These are phyloP conservation scores for Stictonetta naevosa DNA, from an alignment of 2,113 vertebrate genomes.

Conservation along the genomic window DNA sequence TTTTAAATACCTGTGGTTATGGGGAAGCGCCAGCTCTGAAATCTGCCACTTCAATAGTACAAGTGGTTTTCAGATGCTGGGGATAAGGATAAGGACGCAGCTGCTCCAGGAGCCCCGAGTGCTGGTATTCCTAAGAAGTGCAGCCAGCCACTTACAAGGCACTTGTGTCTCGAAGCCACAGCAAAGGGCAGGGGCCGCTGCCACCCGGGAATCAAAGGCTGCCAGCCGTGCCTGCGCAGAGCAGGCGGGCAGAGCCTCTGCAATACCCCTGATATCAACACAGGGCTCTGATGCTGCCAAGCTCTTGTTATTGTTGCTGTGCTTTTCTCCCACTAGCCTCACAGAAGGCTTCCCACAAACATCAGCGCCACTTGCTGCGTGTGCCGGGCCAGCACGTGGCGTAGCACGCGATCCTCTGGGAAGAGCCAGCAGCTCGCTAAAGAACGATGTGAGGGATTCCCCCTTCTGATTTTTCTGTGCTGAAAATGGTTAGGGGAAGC, in stretches of 20 bases:
- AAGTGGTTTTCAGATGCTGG: slow-evolving; percentile 48
- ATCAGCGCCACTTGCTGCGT: background rate
- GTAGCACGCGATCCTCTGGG: background rate
- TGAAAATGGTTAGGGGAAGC: background rate
- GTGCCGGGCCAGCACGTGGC: background rate
- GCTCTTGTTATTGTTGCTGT: background rate
- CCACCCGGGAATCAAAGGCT: slow-evolving; percentile 20
- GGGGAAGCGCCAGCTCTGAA: slow-evolving; percentile 49
- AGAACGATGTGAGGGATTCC: background rate
- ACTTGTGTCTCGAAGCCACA: slow-evolving; percentile 45
- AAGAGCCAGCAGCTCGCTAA: background rate
- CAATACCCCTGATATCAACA: background rate
- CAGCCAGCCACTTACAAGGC: slow-evolving; percentile 24
- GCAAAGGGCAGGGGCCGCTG: background rate
- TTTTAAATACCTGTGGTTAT: slow-evolving; percentile 63
- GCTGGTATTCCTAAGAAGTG: slow-evolving; percentile 48
- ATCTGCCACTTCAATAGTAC: slow-evolving; percentile 46
- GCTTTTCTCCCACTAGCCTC: background rate
- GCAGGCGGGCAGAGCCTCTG: background rate
- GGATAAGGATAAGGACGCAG: slow-evolving; percentile 60
- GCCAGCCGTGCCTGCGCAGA: background rate
- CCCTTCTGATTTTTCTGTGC: background rate
- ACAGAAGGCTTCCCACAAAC: rapidly evolving
- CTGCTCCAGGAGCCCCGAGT: slow-evolving; percentile 19
- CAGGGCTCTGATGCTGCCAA: background rate